Evolutionary conservation across 2,888 invertebrate species (phyloP), one percentile per base, ranked within the genome.

Genomic region (Agrotis clavis): DNA sequence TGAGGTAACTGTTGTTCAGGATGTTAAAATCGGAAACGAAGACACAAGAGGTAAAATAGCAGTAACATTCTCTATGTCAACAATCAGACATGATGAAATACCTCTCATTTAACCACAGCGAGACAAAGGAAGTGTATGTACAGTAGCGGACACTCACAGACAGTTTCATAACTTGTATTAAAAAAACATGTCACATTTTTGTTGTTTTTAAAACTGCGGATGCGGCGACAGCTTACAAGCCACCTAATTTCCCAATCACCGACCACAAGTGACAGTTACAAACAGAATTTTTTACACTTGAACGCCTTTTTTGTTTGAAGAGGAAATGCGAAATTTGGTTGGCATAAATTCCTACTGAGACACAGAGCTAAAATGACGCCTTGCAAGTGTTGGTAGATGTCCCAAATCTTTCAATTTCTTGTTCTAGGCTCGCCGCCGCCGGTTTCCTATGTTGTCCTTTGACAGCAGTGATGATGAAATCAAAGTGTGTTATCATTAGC

Each of bases 301-400:
- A 77, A 79, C 45, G 63, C 41, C 51, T 41, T 50, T 66, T 41
- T 50, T 66, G 83, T 79, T 77, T 79, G 69, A 67, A 82, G 41
- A 72, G 79, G 75, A 81, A 83, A 67, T 77, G 45, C 79, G 71
- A 77, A 74, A 78, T 67, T 21, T 71, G 77, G 74, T 11, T 18
- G 18, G 11, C 18, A 25, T 18, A 30, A 25, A 9, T 25, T 18
- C 25, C 11, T 18, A 56, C 3, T 25, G 25, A 4, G 18, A 25
- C 18, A 30, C 18, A 56, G 41, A 2, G 41, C 11, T 41, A 2
- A 9, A 41, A 41, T 41, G 41, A 41, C 11, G 41, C 4, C 11
- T 9, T 9, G 9, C 11, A 41, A 41, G 11, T 41, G 11, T 41
- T 41, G 11, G 41, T 41, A 41, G 41, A 41, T 41, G 47, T 47